A percentile compares a stretch with the other conserved stretches of the same genome.
phyloP scores from a whole-genome alignment of 1,140 invertebrate genomes.

The Caenorhabditis remanei region DNA sequence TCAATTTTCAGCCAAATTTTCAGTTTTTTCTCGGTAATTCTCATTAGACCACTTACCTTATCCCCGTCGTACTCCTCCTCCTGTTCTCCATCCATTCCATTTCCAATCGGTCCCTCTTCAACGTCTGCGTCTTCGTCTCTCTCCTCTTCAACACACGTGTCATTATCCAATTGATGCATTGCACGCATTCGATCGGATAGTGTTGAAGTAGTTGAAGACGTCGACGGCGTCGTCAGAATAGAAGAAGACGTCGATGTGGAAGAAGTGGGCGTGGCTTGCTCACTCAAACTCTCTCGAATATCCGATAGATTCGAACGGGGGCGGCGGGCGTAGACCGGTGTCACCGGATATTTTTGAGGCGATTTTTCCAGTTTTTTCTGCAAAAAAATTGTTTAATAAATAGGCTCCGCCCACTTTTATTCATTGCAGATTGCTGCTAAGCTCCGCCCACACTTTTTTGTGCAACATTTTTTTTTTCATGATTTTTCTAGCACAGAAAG shows the following conservation, averaged over 20 bases:
- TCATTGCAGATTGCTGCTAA: too few relatives aligned
- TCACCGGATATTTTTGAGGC: neutral
- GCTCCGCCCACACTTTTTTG: too few relatives aligned
- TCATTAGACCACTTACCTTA: too few relatives aligned
- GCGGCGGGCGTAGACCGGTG: slow-evolving; percentile 8
- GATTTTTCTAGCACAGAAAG: too few relatives aligned
- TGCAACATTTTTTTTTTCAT: too few relatives aligned
- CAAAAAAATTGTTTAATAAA: neutral
- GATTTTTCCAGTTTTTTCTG: slow-evolving; percentile 13
- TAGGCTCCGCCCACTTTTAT: too few relatives aligned
- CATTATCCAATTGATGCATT: slow-evolving; percentile 17
- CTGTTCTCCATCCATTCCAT: too few relatives aligned
- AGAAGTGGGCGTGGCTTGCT: neutral
- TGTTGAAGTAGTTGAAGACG: neutral
- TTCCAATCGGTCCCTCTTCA: neutral
- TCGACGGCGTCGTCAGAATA: neutral
- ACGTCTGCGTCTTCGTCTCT: neutral
- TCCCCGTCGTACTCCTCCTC: too few relatives aligned
- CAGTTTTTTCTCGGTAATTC: too few relatives aligned
- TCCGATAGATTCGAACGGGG: slow-evolving; percentile 9
- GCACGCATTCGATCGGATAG: slow-evolving; percentile 9
- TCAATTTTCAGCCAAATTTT: too few relatives aligned
- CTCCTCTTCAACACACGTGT: neutral
- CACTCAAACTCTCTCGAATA: slow-evolving; percentile 18
- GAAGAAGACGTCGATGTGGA: neutral